These are phyloP conservation scores for Rhodinocichla rosea DNA, from an alignment of 2,113 vertebrate species.

Conservation along the genomic window DNA sequence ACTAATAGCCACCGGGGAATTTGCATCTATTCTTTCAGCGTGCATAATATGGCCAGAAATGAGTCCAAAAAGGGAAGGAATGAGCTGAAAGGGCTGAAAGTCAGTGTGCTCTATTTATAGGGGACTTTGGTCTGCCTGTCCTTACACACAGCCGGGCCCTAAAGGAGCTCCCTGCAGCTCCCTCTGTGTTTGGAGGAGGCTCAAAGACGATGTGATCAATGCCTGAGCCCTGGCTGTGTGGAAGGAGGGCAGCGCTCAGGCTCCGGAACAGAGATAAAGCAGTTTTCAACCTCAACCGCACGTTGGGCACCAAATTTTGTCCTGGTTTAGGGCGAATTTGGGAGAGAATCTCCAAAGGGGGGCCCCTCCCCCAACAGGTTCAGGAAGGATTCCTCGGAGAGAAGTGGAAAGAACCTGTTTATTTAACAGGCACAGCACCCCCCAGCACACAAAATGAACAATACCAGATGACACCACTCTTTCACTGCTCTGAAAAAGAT, in stretches of 20 bases:
- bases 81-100: background rate
- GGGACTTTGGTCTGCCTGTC: background rate
- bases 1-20: slow-evolving; percentile 23
- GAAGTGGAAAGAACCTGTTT: no score
- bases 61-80: slow-evolving; percentile 19
- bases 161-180: background rate
- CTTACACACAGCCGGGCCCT: background rate
- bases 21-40: background rate
- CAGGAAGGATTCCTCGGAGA: no score
- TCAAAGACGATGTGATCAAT: background rate
- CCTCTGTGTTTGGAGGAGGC: background rate
- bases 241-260: background rate
- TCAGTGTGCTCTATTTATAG: background rate
- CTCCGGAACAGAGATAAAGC: background rate
- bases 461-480: no score
- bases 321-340: no score
- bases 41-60: slow-evolving; percentile 1
- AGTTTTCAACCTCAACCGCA: background rate
- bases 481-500: no score
- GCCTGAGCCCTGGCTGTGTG: background rate
- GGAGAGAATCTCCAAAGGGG: no score
- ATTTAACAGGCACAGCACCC: no score
- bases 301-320: no score
- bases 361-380: no score
- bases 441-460: no score